Evolutionary conservation across 2,888 invertebrate genomes (phyloP), one percentile per base, ranked within the genome.

Genomic region (Scaptomyza tumidula): DNA sequence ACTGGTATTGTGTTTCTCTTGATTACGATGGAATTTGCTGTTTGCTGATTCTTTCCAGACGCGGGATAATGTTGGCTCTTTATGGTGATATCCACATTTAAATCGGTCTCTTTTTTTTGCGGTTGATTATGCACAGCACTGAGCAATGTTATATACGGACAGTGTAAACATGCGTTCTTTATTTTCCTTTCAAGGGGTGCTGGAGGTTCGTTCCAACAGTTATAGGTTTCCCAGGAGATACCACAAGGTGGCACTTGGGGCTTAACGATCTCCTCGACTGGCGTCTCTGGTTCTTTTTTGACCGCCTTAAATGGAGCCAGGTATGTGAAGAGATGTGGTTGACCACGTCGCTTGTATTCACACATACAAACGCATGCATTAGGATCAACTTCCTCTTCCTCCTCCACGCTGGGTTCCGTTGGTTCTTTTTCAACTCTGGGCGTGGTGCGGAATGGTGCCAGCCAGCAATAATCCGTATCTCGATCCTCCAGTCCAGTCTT

Each of bases 401-500:
- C 53, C 5, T 53, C 19, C 14, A 39, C 5, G 27, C 11, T 2
- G 29, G 33, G 39, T 1, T 49, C 24, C 2, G 13, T 0, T 0
- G 4, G 3, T 16, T 16, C 63, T 5, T 11, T 14, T 10, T 66
- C 66, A 6, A 49, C 2, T 1, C 31, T n/a, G 0, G 73, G 53
- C 5, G 53, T 54, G 5, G 63, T 72, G 9, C 85, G 62, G 11
- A 85, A 65, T 1, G 86, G 88, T 3, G 69, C 88, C 37, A 89
- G 35, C 63, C 67, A 85, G 13, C 86, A 85, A 14, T 41, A 85
- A 29, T 85, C 85, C 0, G 85, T 79, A 14, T 85, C 85, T 2
- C 56, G 48, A 39, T 89, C 89, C 49, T 85, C 85, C 53, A 85
- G 1, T 0, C 86, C 86, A 4, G 50, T 45, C 0, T 10, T 41